Evolutionary conservation across 2,113 vertebrate species (phyloP).

Genomic region (Varanus komodoensis): DNA sequence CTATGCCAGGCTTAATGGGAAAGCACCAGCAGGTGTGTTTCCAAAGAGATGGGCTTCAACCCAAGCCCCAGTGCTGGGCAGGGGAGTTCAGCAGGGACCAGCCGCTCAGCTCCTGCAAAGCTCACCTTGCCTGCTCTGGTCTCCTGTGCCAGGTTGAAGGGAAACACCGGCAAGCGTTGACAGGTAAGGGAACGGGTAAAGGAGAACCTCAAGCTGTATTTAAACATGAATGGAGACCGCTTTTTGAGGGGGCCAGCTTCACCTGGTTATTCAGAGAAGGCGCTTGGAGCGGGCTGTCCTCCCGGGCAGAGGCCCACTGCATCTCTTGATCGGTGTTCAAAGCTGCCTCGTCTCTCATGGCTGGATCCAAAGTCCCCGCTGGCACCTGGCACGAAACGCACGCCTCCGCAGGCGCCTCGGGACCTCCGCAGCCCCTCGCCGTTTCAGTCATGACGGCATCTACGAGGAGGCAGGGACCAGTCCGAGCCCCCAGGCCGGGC

Average conservation of each 20-base stretch:
- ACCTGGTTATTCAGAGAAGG: not conserved
- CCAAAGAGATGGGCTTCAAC: too few species aligned
- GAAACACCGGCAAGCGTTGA: not conserved
- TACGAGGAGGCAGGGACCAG: not conserved
- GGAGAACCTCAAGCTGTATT: not conserved
- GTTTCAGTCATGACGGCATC: conserved; percentile 15
- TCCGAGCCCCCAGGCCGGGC: too few species aligned
- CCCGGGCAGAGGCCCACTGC: conserved; percentile 19
- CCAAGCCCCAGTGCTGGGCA: too few species aligned
- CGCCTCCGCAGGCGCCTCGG: not conserved
- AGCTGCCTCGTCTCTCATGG: fast-evolving
- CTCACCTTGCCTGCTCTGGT: not conserved
- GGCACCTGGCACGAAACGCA: not conserved
- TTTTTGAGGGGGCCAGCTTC: not conserved
- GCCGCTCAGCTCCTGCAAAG: not conserved
- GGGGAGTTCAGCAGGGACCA: too few species aligned
- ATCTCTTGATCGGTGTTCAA: not conserved
- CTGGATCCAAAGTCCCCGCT: not conserved
- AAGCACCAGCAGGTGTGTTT: not conserved
- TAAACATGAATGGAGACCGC: not conserved
- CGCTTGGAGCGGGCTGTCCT: not conserved
- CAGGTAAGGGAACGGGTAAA: not conserved
- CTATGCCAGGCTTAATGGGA: not conserved
- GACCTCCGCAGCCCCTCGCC: not conserved
- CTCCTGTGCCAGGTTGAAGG: not conserved